These are phyloP conservation scores for Gandaritis pyraliata DNA, from an alignment of 2,888 invertebrate genomes.

Conservation along the genomic window DNA sequence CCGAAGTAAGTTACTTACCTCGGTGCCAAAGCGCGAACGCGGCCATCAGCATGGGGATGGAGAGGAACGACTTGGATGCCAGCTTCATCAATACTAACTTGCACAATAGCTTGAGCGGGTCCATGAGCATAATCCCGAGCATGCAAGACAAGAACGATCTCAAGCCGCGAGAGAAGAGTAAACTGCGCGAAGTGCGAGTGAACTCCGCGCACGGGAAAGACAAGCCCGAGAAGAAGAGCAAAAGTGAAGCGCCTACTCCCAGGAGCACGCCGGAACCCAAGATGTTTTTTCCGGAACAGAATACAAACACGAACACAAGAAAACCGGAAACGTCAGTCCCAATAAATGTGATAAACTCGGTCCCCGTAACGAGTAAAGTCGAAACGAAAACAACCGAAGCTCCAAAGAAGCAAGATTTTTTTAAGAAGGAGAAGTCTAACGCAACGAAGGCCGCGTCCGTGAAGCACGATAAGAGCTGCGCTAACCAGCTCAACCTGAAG, in stretches of 20 bases:
- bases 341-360: slow-evolving; percentile 76
- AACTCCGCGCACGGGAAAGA: slow-evolving; percentile 81
- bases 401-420: slow-evolving; percentile 81
- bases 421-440: slow-evolving; percentile 79
- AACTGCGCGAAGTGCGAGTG: slow-evolving; percentile 76
- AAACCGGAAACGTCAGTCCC: slow-evolving; percentile 78
- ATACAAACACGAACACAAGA: slow-evolving; percentile 59
- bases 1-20: slow-evolving; percentile 75
- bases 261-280: slow-evolving; percentile 76
- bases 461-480: slow-evolving; percentile 77
- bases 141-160: slow-evolving; percentile 69
- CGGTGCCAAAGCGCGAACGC: slow-evolving; percentile 79
- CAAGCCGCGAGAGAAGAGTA: slow-evolving; percentile 76
- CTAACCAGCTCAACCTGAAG: slow-evolving; percentile 67
- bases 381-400: slow-evolving; percentile 72
- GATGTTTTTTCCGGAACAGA: slow-evolving; percentile 79
- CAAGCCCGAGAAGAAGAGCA: slow-evolving; percentile 72
- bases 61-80: slow-evolving; percentile 68
- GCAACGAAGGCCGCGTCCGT: slow-evolving; percentile 65
- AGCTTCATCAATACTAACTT: slow-evolving; percentile 62
- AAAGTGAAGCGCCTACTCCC: slow-evolving; percentile 66
- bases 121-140: slow-evolving; percentile 66
- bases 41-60: slow-evolving; percentile 70
- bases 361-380: slow-evolving; percentile 66
- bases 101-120: slow-evolving; percentile 64